Conservation (phyloP, 2,113 vertebrate species). For the Phylloscopus trochilus region DNA sequence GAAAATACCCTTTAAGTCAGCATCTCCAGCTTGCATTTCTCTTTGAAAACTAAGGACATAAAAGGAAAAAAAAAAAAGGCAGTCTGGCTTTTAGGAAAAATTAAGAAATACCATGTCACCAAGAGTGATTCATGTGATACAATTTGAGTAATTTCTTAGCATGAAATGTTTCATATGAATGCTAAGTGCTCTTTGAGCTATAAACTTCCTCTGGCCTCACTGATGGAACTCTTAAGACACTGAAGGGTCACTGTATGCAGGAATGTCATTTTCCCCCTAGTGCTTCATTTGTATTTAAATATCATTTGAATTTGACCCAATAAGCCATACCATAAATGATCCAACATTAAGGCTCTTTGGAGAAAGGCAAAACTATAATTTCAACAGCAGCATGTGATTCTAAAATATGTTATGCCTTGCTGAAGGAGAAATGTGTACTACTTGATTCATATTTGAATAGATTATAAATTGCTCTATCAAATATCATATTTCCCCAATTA, state of each 20-base stretch:
- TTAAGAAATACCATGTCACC: background rate
- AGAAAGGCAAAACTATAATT: background rate
- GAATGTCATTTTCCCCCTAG: background rate
- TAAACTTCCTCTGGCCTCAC: background rate
- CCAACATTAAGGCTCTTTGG: background rate
- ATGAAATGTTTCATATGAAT: background rate
- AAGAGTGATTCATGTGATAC: background rate
- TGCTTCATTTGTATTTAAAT: background rate
- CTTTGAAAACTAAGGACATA: background rate
- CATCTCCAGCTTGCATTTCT: background rate
- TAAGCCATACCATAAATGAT: background rate
- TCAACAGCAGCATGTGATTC: background rate
- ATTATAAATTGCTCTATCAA: background rate
- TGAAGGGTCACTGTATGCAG: background rate
- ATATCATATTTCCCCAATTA: background rate
- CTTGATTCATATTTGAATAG: background rate
- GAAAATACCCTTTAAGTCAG: background rate
- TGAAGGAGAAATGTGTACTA: background rate
- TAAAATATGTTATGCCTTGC: background rate
- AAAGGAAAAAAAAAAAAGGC: background rate
- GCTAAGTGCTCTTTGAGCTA: background rate
- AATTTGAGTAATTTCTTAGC: background rate
- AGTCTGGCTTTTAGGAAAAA: background rate
- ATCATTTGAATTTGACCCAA: background rate
- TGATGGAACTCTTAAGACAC: background rate